Evolutionary conservation across 1,140 invertebrate genomes (phyloP), one percentile per base, ranked within the genome.

Genomic region (Drusus annulatus): DNA sequence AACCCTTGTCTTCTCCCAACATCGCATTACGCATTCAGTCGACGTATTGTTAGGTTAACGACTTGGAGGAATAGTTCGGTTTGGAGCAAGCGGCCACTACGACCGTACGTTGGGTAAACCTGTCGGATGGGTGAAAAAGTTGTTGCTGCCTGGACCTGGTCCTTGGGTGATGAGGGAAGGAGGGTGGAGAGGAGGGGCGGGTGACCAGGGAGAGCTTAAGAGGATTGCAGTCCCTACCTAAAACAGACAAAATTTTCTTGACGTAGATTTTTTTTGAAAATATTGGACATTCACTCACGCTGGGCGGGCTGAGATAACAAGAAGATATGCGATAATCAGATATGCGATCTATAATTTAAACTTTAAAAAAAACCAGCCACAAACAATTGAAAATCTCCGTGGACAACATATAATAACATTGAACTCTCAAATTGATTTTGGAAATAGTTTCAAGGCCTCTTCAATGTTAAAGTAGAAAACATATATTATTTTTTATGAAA

Each of bases 31-130:
- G 69, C 69, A 74, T 74, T 74, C 69, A 74, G 69, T 6, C 50
- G 69, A 36, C 69, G 69, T 74, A 74, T 74, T 74, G 69, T 74
- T 74, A 56, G 69, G 69, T 74, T 74, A 74, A 74, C 69, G 69
- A 74, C 69, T 74, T 56, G 50, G 51, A 74, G 25, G 19, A 54
- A 52, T 56, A 54, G 69, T 52, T 15, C 6, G 68, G 45, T 71
- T 56, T 54, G 69, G 69, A 52, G 50, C 50, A 15, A 21, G 51
- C 17, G 51, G 13, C 69, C 69, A 74, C 69, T 74, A 74, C 69
- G 19, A 8, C 16, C 51, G 69, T 74, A 74, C 50, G 69, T 19
- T 54, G 8, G 51, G 36, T 45, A 45, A 74, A 74, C 69, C 69
- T 54, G 69, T 56, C 69, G n/a, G 21, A 17, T 17, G 69, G 69